phyloP scores from a whole-genome alignment of 1,140 invertebrate species.

The Scaptomyza pallida region DNA sequence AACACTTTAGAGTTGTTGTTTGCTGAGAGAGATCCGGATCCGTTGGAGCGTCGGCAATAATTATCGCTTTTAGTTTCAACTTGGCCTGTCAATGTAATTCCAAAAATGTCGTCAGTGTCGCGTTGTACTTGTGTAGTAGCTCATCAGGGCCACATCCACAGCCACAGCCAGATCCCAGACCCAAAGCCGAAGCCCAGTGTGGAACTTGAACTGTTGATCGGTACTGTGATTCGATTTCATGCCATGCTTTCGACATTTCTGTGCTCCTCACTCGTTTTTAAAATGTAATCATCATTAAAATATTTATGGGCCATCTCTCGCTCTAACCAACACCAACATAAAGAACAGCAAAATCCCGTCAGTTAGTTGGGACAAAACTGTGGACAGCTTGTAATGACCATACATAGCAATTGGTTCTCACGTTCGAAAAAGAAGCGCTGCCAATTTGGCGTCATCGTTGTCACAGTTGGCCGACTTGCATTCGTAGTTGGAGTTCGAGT shows the following conservation, averaged over 20 bases:
- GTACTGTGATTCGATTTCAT: slow-evolving; percentile 71
- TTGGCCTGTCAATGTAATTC: slow-evolving; percentile 80
- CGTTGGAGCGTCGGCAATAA: slow-evolving; percentile 63
- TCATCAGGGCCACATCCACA: slow-evolving; percentile 47
- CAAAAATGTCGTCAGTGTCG: slow-evolving; percentile 83
- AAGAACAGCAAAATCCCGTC: slow-evolving; percentile 21
- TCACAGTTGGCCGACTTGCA: slow-evolving; percentile 51
- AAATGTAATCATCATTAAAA: slow-evolving; percentile 83
- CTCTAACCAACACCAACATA: slow-evolving; percentile 42
- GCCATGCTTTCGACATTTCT: slow-evolving; percentile 1
- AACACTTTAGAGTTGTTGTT: slow-evolving; percentile 56
- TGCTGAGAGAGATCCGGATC: slow-evolving; percentile 19
- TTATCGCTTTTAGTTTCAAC: slow-evolving; percentile 79
- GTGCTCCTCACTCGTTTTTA: slow-evolving; percentile 56
- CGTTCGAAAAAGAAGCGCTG: slow-evolving; percentile 67
- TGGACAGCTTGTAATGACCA: slow-evolving; percentile 81
- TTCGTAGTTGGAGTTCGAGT: slow-evolving; percentile 25
- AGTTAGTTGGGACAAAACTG: slow-evolving; percentile 40
- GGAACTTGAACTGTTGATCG: slow-evolving; percentile 41
- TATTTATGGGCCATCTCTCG: slow-evolving; percentile 77
- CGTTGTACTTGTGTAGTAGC: slow-evolving; percentile 68
- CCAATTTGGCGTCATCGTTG: slow-evolving; percentile 80
- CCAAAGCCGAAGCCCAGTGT: slow-evolving; percentile 4
- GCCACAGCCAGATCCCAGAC: not conserved
- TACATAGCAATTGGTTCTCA: slow-evolving; percentile 83